Conservation (phyloP, 2,113 vertebrate species). For the Plecotus auritus region DNA sequence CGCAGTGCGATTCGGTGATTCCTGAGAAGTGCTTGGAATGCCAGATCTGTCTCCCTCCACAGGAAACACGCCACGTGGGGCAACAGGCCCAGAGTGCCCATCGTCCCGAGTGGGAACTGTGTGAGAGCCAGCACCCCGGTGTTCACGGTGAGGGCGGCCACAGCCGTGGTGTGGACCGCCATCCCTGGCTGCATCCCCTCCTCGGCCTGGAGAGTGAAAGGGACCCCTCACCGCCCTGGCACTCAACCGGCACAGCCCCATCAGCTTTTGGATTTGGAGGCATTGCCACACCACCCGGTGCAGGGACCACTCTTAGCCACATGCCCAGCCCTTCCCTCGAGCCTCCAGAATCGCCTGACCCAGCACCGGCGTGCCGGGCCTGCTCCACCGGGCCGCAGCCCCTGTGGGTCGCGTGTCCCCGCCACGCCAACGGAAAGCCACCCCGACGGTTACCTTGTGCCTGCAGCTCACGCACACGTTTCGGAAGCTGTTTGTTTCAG, state of each 20-base stretch:
- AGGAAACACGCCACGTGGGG: neutral
- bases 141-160: neutral
- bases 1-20: neutral
- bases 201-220: neutral
- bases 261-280: neutral
- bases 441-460: neutral
- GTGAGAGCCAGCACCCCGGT: neutral
- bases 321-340: neutral
- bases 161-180: neutral
- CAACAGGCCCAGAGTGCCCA: accelerated
- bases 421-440: neutral
- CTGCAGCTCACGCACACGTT: neutral
- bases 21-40: neutral
- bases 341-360: neutral
- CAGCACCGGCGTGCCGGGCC: neutral
- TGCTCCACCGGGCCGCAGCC: neutral
- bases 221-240: neutral
- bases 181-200: neutral
- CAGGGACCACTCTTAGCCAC: neutral
- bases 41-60: neutral
- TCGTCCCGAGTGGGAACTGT: too few species aligned
- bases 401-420: accelerated
- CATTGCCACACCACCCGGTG: neutral
- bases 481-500: neutral
- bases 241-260: neutral